These are phyloP conservation scores for Pecten maximus DNA, from an alignment of 2,888 invertebrate species.

Conservation along the genomic window DNA sequence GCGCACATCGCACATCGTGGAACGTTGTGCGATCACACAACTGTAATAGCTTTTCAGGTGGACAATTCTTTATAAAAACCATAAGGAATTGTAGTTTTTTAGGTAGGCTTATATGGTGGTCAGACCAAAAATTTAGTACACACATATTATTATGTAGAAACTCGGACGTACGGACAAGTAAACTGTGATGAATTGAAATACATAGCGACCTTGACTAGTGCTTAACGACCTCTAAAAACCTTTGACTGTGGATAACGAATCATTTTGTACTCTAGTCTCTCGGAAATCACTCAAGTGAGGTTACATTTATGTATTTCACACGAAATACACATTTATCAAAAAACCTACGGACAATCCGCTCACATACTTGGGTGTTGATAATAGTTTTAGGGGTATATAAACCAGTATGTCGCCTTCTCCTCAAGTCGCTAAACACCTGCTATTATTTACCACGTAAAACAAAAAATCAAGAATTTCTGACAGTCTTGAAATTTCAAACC, in stretches of 20 bases:
- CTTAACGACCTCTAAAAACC: neutral
- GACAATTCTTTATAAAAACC: no score
- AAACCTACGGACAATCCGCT: neutral
- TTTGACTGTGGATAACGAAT: neutral
- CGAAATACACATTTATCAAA: constrained; percentile 6
- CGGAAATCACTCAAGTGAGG: neutral
- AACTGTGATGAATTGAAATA: neutral
- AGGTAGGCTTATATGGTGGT: no score
- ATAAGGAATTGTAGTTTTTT: no score
- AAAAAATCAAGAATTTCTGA: neutral
- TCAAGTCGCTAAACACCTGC: neutral
- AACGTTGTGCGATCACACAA: no score
- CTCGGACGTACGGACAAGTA: neutral
- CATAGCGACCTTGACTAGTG: neutral
- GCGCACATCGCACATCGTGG: no score
- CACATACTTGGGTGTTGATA: neutral
- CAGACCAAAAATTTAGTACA: neutral
- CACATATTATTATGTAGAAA: no score
- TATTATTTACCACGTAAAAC: neutral
- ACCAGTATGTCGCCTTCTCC: neutral
- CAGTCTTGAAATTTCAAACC: neutral
- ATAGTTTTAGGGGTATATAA: neutral
- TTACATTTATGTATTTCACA: neutral
- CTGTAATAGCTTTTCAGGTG: no score
- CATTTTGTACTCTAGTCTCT: neutral